Evolutionary conservation across 2,113 vertebrate species (phyloP), one percentile per base, ranked within the genome.

Genomic region (Oxyruncus cristatus): DNA sequence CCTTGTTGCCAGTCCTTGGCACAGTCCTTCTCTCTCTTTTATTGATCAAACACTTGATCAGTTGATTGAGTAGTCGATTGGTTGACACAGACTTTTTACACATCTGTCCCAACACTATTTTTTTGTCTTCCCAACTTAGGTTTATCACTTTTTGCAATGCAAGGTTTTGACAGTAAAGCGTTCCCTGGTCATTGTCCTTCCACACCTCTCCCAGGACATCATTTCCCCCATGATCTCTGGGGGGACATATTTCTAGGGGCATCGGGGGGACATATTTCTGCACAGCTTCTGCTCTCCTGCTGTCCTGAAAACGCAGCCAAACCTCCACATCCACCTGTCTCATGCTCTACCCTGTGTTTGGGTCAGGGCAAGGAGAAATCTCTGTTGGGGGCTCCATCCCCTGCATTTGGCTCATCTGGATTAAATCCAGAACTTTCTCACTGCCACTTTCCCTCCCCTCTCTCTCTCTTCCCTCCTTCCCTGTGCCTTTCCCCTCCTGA

Each of bases 401-500:
- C 81, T 55, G 23, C 42, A 10, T 33, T 39, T 0, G 3, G 26
- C 20, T 75, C 19, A 26, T n/a, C 1, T 1, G 5, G 33, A 75
- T 78, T 35, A 87, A 84, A 55, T 4, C 21, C 46, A 89, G 37
- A 76, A 11, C 6, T 78, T 75, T 72, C 56, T 27, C 49, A 14
- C 28, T 41, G 30, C 46, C 26, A 70, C 42, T 55, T 44, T 16
- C 49, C 12, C 27, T 58, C 27, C 30, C 39, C 27, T 76, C 17
- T 44, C 19, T 41, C 41, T 46, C 55, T 4, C 8, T 56, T 65
- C 47, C 12, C 37, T 24, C 52, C 44, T 67, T 62, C 58, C 44
- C 32, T 12, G 4, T 11, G 13, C 30, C 30, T 61, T 39, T 42
- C 32, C 22, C 37, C 32, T 77, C 56, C 30, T 0, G 0, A 20